Evolutionary conservation across 2,888 invertebrate genomes (phyloP).

Genomic region (Patella depressa): DNA sequence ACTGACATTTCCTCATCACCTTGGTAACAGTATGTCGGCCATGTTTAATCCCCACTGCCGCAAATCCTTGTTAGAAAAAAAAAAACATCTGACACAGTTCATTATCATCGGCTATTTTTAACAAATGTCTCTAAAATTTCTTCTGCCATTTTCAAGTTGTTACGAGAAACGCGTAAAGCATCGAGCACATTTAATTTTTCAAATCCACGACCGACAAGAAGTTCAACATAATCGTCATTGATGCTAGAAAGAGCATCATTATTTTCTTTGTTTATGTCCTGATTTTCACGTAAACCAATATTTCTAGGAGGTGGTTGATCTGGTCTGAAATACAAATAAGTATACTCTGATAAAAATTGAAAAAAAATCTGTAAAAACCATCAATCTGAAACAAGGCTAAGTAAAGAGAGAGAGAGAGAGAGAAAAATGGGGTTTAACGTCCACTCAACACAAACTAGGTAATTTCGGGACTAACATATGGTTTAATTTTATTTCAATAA

Average conservation of each 20-base stretch:
- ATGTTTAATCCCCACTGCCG: too few relatives aligned
- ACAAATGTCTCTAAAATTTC: constrained; percentile 94
- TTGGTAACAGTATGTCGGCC: too few relatives aligned
- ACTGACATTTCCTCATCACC: too few relatives aligned
- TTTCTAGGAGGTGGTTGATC: constrained; percentile 53
- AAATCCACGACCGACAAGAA: constrained; percentile 90
- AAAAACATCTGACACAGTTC: too few relatives aligned
- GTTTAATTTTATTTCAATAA: too few relatives aligned
- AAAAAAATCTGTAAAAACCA: background rate
- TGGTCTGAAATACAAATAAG: constrained; percentile 12
- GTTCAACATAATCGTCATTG: constrained; percentile 79
- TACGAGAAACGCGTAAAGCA: constrained; percentile 91
- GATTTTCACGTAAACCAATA: constrained; percentile 61
- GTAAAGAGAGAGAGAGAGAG: constrained; percentile 10
- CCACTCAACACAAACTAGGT: too few relatives aligned
- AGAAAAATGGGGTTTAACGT: too few relatives aligned
- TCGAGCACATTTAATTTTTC: constrained; percentile 91
- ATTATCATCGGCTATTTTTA: constrained; percentile 34
- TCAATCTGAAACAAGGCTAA: constrained; percentile 27
- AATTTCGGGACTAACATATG: too few relatives aligned
- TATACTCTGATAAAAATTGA: background rate
- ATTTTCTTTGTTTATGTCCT: constrained; percentile 68
- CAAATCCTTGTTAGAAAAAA: too few relatives aligned
- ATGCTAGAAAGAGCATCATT: constrained; percentile 46
- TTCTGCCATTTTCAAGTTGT: constrained; percentile 95